Evolutionary conservation across 2,113 vertebrate species (phyloP).

Genomic region (Misgurnus mizolepis): DNA sequence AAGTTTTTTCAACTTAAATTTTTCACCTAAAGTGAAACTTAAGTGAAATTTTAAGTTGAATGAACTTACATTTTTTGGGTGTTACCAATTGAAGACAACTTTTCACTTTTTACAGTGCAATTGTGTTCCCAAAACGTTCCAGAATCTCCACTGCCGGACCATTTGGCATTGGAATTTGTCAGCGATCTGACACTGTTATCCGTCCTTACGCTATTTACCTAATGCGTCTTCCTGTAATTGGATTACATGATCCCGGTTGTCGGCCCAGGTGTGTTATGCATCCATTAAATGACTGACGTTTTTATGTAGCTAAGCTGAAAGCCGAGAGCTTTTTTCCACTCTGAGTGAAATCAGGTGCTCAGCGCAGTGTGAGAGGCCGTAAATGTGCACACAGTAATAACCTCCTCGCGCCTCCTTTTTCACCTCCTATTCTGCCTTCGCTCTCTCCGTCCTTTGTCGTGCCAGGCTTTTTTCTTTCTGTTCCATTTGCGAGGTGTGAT

Average conservation of each 20-base stretch:
- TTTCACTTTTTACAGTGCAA: neutral
- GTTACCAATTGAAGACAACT: too few relatives aligned
- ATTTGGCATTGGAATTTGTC: conserved; percentile 17
- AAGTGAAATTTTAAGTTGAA: too few relatives aligned
- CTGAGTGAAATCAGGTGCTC: conserved; percentile 64
- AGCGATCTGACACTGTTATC: conserved; percentile 29
- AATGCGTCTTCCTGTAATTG: conserved; percentile 34
- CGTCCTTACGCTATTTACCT: conserved; percentile 20
- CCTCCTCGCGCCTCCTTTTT: conserved; percentile 45
- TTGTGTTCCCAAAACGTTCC: too few relatives aligned
- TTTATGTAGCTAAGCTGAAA: conserved; percentile 53
- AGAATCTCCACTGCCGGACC: neutral
- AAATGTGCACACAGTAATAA: conserved; percentile 61
- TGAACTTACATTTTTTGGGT: too few relatives aligned
- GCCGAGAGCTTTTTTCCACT: conserved; percentile 55
- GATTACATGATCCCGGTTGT: conserved; percentile 36
- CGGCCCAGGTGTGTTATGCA: conserved; percentile 28
- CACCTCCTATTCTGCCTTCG: conserved; percentile 28
- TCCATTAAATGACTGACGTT: conserved; percentile 36
- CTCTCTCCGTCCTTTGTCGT: conserved; percentile 36
- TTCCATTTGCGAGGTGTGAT: conserved; percentile 79
- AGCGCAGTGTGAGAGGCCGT: conserved; percentile 46
- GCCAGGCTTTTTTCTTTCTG: conserved; percentile 61
- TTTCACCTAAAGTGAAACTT: too few relatives aligned
- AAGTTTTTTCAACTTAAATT: too few relatives aligned